These are phyloP conservation scores for Stenurella melanura DNA, from an alignment of 2,888 invertebrate genomes.

Conservation along the genomic window DNA sequence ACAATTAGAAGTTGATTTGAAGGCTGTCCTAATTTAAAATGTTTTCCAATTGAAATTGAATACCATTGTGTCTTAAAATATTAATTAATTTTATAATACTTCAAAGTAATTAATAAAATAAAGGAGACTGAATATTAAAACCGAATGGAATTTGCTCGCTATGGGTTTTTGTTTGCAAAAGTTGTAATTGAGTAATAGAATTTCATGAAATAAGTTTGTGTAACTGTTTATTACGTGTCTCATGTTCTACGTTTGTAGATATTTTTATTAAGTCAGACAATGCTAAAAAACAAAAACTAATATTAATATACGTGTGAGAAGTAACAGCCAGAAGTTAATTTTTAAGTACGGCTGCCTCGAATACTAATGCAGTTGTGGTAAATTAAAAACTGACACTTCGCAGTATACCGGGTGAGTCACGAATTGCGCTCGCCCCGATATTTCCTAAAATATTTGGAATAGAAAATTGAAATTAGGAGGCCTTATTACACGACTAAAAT, in stretches of 20 bases:
- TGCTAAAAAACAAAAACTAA: neutral
- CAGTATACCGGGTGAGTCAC: too few relatives aligned
- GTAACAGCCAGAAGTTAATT: neutral
- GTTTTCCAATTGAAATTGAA: too few relatives aligned
- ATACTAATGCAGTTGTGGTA: neutral
- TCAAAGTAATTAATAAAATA: neutral
- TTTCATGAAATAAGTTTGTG: neutral
- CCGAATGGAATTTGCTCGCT: neutral
- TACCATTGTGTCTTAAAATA: too few relatives aligned
- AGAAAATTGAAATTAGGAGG: too few relatives aligned
- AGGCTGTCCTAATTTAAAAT: too few relatives aligned
- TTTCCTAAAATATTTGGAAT: too few relatives aligned
- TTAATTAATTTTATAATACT: neutral
- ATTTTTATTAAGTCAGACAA: neutral
- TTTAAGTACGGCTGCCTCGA: neutral
- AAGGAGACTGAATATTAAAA: neutral
- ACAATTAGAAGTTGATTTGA: too few relatives aligned
- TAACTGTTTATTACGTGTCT: neutral
- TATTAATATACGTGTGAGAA: constrained; percentile 2
- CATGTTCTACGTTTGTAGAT: neutral
- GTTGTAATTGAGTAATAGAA: constrained; percentile 7
- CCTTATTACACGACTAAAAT: too few relatives aligned
- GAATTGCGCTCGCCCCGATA: too few relatives aligned
- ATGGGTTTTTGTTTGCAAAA: neutral
- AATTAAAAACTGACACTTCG: neutral